Base-by-base conservation (phyloP, 2,797 vertebrate species). In the Sebastes kiyomatsui region DNA sequence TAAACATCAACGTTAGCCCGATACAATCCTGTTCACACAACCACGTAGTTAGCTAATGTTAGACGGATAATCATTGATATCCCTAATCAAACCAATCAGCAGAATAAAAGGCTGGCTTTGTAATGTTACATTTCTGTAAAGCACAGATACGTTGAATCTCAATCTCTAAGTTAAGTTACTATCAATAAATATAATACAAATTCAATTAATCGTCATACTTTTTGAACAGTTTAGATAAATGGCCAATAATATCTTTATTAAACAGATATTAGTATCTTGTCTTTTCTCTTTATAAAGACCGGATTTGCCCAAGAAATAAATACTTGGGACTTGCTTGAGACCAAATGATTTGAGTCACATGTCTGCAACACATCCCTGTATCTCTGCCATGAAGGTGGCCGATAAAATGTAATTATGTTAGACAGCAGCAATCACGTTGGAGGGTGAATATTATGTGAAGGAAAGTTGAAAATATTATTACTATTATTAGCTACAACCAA, bases 381-480 rank as follows among this genome's bases (percentile, higher is more conserved):
- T 55, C 9, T 55, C 23, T 70, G 46, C 62, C 13, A 42, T 5
- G 33, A 52, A 58, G 52, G 10, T 6, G 11, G n/a, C 28, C 11
- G 20, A 66, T 60, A 33, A 78, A 59, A 55, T 49, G 28, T 16
- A 52, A 62, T 1, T 52, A 79, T 13, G 42, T 49, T 67, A 18
- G 18, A 67, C 32, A 80, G 30, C 61, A 46, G 67, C 14, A 75
- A 42, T 1, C 58, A 76, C 3, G 33, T 49, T 67, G n/a, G 13
- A 64, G 55, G 25, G 18, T 10, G 6, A 20, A 64, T 32, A 30
- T 27, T 30, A 55, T 11, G 13, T 65, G 30, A 38, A 61, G 25
- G 4, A 20, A 60, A 70, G 58, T 14, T 38, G 42, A 20, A 20
- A 32, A 32, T 42, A 38, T 65, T 23, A 25, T 38, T 25, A 16